These are phyloP conservation scores for Parauchenoglanis ngamensis DNA, from an alignment of 2,797 vertebrate genomes.

Conservation along the genomic window DNA sequence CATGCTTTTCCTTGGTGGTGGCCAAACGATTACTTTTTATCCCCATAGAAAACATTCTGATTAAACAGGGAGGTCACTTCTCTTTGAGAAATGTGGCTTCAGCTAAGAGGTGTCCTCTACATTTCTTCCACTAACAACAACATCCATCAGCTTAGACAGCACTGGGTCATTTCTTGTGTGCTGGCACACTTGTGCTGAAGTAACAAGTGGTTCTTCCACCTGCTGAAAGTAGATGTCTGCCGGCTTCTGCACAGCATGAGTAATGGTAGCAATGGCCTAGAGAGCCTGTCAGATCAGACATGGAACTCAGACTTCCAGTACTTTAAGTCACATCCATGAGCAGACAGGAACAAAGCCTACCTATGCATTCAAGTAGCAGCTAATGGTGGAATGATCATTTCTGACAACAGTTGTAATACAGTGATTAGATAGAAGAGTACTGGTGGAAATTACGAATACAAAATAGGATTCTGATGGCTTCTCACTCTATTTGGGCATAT, in stretches of 20 bases:
- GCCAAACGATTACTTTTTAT: slow-evolving; percentile 25
- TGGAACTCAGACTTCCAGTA: slow-evolving; percentile 12
- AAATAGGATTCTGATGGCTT: slow-evolving; percentile 15
- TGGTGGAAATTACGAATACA: slow-evolving; percentile 28
- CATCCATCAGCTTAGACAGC: slow-evolving; percentile 8
- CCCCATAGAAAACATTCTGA: neutral
- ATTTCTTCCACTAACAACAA: neutral
- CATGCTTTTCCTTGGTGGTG: neutral
- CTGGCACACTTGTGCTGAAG: neutral
- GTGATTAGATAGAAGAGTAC: slow-evolving; percentile 22
- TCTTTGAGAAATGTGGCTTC: neutral
- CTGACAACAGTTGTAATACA: slow-evolving; percentile 30
- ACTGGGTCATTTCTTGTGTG: neutral
- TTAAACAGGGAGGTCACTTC: neutral
- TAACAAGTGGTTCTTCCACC: neutral
- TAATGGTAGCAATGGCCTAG: neutral
- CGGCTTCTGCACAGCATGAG: neutral
- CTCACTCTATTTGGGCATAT: slow-evolving; percentile 14
- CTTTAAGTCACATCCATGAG: slow-evolving; percentile 36
- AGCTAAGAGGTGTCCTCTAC: neutral
- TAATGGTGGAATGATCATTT: slow-evolving; percentile 12
- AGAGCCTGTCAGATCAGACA: slow-evolving; percentile 21
- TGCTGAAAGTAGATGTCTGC: neutral
- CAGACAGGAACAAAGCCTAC: slow-evolving; percentile 29
- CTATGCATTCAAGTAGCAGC: slow-evolving; percentile 37